Evolutionary conservation across 2,113 vertebrate species (phyloP).

Genomic region (Asarcornis scutulata): DNA sequence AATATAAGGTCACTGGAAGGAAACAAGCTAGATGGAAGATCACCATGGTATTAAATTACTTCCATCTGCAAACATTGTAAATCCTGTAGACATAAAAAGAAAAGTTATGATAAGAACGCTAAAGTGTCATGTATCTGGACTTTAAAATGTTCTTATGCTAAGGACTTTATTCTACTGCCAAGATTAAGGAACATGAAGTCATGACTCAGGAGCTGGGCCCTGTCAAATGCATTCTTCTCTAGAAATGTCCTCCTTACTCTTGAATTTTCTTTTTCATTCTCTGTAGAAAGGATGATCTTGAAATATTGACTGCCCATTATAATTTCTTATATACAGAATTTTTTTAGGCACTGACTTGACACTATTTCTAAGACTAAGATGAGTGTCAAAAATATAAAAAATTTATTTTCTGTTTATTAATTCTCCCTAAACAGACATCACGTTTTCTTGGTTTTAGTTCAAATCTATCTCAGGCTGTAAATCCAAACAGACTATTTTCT

Average conservation of each 20-base stretch:
- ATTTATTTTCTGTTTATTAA: not conserved
- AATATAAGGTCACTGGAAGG: conserved; percentile 78
- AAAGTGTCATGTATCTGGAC: conserved; percentile 76
- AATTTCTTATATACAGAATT: not conserved
- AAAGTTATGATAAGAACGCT: conserved; percentile 75
- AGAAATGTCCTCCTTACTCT: conserved; percentile 31
- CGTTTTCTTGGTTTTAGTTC: not conserved
- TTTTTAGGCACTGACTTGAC: not conserved
- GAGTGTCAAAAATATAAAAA: not conserved
- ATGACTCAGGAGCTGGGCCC: conserved; percentile 72
- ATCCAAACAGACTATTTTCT: not conserved
- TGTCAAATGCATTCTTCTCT: conserved; percentile 64
- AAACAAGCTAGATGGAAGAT: conserved; percentile 77
- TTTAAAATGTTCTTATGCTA: conserved; percentile 73
- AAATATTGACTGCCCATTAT: not conserved
- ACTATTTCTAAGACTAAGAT: not conserved
- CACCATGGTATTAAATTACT: conserved; percentile 77
- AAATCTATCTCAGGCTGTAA: not conserved
- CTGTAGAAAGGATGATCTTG: not conserved
- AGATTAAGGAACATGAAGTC: conserved; percentile 78
- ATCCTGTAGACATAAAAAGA: conserved; percentile 77
- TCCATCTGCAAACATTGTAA: conserved; percentile 80
- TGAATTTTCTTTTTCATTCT: conserved; percentile 42
- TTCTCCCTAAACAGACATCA: not conserved
- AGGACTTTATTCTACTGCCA: conserved; percentile 83